phyloP scores from a whole-genome alignment of 2,113 vertebrate genomes.

The Emydocephalus ijimae region DNA sequence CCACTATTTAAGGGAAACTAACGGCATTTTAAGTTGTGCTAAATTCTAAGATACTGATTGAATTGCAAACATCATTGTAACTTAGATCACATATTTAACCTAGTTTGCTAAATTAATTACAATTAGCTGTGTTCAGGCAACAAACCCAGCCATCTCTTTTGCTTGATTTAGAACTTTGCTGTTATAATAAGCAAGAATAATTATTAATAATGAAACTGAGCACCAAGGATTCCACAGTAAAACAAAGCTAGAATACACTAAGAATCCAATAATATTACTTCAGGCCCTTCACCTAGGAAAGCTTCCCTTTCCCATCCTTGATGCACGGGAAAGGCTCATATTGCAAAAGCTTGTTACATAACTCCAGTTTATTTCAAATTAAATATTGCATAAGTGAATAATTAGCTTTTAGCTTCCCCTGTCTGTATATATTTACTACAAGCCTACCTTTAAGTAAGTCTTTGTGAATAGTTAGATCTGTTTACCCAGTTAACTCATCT shows the following conservation, averaged over 20 bases:
- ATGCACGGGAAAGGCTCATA: background rate
- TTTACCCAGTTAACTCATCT: background rate
- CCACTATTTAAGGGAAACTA: background rate
- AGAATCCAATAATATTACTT: background rate
- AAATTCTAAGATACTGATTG: background rate
- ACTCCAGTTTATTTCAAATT: background rate
- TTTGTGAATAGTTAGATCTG: background rate
- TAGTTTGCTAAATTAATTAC: background rate
- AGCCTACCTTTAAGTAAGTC: rapidly evolving
- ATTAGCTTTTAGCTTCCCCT: background rate
- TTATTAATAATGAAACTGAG: background rate
- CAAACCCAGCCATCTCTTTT: background rate
- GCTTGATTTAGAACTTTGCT: background rate
- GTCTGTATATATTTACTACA: background rate
- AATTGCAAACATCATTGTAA: background rate
- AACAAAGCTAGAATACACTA: background rate
- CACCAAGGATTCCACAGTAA: background rate
- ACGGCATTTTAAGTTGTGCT: background rate
- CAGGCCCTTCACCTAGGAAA: background rate
- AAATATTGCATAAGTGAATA: background rate
- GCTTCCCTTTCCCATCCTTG: background rate
- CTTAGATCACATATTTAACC: background rate
- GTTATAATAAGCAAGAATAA: background rate
- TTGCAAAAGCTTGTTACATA: background rate
- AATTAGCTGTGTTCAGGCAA: background rate